phyloP scores from a whole-genome alignment of 1,140 invertebrate species.

The Piezodorus guildinii region DNA sequence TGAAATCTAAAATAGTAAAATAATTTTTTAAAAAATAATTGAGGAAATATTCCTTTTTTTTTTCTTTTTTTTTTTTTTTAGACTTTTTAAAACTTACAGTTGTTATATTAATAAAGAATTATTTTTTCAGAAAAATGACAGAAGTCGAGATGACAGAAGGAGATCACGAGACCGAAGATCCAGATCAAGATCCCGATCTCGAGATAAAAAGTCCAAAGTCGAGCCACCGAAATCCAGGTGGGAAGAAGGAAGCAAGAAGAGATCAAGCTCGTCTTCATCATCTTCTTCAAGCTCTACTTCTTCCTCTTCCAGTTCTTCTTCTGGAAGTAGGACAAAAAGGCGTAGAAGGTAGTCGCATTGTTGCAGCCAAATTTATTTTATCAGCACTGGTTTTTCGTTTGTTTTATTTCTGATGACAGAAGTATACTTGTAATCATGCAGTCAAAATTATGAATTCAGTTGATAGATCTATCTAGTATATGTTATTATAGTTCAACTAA shows the following conservation, averaged over 20 bases:
- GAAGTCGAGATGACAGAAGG: constrained; percentile 4
- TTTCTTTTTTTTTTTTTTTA: no score
- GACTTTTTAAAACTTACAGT: no score
- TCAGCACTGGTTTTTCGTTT: no score
- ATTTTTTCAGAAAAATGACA: constrained; percentile 8
- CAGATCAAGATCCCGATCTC: constrained; percentile 15
- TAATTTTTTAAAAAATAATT: no score
- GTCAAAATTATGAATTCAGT: no score
- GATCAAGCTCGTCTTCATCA: background rate
- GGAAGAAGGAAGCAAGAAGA: constrained; percentile 13
- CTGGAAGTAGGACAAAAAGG: background rate
- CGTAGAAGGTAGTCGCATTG: background rate
- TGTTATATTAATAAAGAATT: background rate
- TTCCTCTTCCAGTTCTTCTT: constrained; percentile 16
- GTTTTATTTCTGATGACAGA: no score
- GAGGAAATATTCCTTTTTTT: no score
- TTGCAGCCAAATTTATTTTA: background rate
- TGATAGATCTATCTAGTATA: no score
- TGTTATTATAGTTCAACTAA: no score
- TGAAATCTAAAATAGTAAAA: no score
- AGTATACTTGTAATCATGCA: no score
- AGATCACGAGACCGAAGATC: constrained; percentile 16
- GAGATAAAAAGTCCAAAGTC: constrained; percentile 9
- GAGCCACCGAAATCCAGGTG: constrained; percentile 9
- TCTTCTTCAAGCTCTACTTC: constrained; percentile 16